Evolutionary conservation across 2,888 invertebrate genomes (phyloP).

Genomic region (Idaea biselata): DNA sequence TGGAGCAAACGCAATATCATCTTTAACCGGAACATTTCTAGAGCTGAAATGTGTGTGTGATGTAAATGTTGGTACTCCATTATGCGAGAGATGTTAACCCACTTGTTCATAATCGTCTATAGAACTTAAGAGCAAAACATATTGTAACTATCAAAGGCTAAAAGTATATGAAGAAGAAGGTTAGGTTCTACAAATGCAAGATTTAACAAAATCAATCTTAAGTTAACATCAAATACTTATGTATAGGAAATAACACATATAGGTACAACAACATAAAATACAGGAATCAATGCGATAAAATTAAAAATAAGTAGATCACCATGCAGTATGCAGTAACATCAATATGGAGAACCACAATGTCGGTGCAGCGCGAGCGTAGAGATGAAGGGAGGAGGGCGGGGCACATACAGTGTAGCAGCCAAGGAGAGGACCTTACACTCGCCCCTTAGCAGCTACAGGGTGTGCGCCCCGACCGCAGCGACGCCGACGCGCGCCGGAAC

Average conservation of each 20-base stretch:
- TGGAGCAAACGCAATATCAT: slow-evolving; percentile 96
- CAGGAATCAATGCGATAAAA: slow-evolving; percentile 12
- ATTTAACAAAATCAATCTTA: background rate
- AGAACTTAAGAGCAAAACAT: background rate
- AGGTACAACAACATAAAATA: background rate
- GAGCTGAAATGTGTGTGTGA: slow-evolving; percentile 60
- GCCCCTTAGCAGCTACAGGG: slow-evolving; percentile 81
- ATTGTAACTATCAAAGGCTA: background rate
- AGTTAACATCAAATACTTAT: background rate
- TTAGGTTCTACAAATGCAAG: background rate
- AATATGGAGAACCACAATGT: slow-evolving; percentile 31
- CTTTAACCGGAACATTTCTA: slow-evolving; percentile 97
- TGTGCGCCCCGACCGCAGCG: slow-evolving; percentile 46
- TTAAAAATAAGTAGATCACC: slow-evolving; percentile 15
- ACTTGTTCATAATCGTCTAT: background rate
- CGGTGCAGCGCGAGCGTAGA: slow-evolving; percentile 23
- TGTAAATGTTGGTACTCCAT: background rate
- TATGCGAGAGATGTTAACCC: background rate
- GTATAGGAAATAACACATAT: background rate
- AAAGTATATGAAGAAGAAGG: background rate
- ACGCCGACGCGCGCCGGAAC: slow-evolving; percentile 11
- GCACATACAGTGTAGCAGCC: slow-evolving; percentile 66
- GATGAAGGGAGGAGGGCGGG: slow-evolving; percentile 35
- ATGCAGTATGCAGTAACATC: slow-evolving; percentile 37
- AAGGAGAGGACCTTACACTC: slow-evolving; percentile 59